A percentile compares a stretch with the other conserved stretches of the same genome.
Conservation (phyloP, 2,888 invertebrate species). For the Diogma glabrata region DNA sequence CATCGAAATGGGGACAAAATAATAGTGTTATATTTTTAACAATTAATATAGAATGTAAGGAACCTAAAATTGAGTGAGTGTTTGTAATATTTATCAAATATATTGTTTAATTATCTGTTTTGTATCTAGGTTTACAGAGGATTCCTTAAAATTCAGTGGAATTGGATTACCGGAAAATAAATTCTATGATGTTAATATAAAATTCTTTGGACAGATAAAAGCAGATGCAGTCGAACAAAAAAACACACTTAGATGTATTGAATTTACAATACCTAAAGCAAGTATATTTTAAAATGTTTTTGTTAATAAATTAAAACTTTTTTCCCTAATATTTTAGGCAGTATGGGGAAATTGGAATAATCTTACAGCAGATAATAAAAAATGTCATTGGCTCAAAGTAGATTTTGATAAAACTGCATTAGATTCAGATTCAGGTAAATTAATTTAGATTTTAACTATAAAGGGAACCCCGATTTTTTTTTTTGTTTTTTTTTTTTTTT, state of each 20-base stretch:
- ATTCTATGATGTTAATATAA: slow-evolving; percentile 77
- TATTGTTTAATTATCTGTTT: background rate
- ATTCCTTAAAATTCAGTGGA: slow-evolving; percentile 72
- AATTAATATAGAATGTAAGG: slow-evolving; percentile 81
- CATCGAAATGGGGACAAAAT: slow-evolving; percentile 91
- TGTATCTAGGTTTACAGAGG: slow-evolving; percentile 49
- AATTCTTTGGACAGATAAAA: slow-evolving; percentile 70
- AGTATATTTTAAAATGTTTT: background rate
- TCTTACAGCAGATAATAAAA: slow-evolving; percentile 75
- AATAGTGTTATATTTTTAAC: slow-evolving; percentile 73
- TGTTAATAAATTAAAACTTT: slow-evolving; percentile 13
- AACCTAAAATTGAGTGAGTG: slow-evolving; percentile 64
- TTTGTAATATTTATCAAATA: slow-evolving; percentile 20
- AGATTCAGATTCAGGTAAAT: slow-evolving; percentile 6
- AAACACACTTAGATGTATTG: slow-evolving; percentile 62
- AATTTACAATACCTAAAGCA: slow-evolving; percentile 57
- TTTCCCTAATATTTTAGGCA: slow-evolving; percentile 31
- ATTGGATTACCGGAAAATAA: slow-evolving; percentile 73
- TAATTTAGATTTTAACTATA: background rate
- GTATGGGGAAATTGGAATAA: slow-evolving; percentile 76
- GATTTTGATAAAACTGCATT: slow-evolving; percentile 70
- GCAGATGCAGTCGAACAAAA: slow-evolving; percentile 63
- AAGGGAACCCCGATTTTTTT: background rate
- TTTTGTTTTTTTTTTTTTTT: background rate
- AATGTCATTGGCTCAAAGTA: slow-evolving; percentile 91